Base-by-base conservation (phyloP, 2,113 vertebrate species). In the Passer domesticus region DNA sequence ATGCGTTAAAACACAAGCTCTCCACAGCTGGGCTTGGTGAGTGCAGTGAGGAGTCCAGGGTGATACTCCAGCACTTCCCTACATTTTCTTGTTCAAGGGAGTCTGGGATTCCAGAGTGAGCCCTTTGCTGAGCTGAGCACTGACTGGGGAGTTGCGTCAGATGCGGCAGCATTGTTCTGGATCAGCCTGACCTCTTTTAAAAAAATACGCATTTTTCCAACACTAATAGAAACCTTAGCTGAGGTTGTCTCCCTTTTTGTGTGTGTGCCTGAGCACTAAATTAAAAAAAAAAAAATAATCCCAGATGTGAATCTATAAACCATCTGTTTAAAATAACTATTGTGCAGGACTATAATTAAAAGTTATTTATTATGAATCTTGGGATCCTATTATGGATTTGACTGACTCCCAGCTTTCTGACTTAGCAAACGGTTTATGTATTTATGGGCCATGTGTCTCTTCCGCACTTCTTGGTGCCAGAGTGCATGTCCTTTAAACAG, bases 331-430 rank as follows among this genome's bases (percentile, higher is more conserved):
- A 97, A 97, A 96, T 97, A 95, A 95, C 91, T 79, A 60, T 96
- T 93, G 90, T 95, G 95, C 92, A 87, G 95, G 89, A 91, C 92
- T 87, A 28, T 96, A 97, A 97, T 98, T 97, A 97, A 87, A 96
- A 96, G 90, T 96, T 97, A 97, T 98, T 97, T 97, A 96, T 97
- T 97, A 92, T 96, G 97, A 95, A 97, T 96, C 90, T 92, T 92
- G 96, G 93, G 96, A 97, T 97, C 89, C 83, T 92, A 72, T 96
- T 96, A 94, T 90, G 91, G 87, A 95, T 96, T 96, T 97, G 95
- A 96, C 90, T 92, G 92, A 92, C 94, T 97, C 94, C 90, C 91
- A 95, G 92, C 76, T 96, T 97, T 97, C 96, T 96, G 95, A 96
- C 93, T 97, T 95, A 97, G 95, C 87, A 81, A 92, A 94, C 3